Conservation (phyloP, 2,113 vertebrate species). For the Catharus fuscescens region DNA sequence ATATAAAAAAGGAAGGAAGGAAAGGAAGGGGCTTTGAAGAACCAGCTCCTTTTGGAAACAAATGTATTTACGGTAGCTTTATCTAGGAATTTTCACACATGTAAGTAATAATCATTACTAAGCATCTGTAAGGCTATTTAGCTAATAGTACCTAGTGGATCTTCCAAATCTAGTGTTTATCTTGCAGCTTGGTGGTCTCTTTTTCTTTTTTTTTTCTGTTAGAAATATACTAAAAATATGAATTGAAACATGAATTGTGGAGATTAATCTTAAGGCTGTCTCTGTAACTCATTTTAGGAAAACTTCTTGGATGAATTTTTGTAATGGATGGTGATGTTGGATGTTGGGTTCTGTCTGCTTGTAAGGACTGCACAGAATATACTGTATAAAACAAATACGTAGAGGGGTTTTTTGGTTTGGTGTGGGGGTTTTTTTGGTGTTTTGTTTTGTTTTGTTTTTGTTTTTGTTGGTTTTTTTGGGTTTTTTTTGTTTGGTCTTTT, state of each 20-base stretch:
- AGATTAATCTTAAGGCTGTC: not conserved
- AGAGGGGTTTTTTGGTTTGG: not conserved
- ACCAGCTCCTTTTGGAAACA: conserved; percentile 44
- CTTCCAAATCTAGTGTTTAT: not conserved
- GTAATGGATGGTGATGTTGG: not conserved
- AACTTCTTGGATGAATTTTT: not conserved
- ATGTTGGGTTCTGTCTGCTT: not conserved
- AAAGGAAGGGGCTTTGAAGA: conserved; percentile 28
- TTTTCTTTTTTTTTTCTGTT: not conserved
- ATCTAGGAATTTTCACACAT: conserved; percentile 5
- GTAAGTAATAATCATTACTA: not conserved
- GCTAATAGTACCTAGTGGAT: not conserved
- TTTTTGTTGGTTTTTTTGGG: no score
- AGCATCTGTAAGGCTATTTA: not conserved
- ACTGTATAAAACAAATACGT: not conserved
- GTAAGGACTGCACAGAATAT: not conserved
- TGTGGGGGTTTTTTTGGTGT: no score
- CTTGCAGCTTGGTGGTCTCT: not conserved
- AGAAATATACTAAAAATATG: not conserved
- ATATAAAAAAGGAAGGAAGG: conserved; percentile 5
- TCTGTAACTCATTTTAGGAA: not conserved
- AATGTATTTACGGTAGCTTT: conserved; percentile 52
- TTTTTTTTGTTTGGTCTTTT: not conserved
- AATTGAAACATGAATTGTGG: not conserved
- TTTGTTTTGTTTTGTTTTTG: not conserved